phyloP scores from a whole-genome alignment of 2,797 vertebrate genomes.

The Decapterus maruadsi region DNA sequence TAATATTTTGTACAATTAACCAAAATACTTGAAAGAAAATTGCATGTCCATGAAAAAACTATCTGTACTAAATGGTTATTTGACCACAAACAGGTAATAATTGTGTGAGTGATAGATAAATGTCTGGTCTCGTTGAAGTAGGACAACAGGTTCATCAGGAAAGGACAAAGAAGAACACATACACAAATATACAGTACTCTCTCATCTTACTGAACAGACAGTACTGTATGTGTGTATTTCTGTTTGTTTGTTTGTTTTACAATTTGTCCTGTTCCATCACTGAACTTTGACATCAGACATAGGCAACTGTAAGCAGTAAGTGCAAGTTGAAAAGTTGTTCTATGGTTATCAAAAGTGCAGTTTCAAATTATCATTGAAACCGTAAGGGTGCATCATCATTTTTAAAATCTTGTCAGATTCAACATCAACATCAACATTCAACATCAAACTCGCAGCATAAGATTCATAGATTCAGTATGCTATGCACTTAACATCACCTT shows the following conservation, averaged over 20 bases:
- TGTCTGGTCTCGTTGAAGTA: constrained; percentile 61
- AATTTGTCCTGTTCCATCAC: neutral
- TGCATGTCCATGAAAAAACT: too few relatives aligned
- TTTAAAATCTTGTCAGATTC: neutral
- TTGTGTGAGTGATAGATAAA: constrained; percentile 33
- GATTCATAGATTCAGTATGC: neutral
- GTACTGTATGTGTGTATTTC: neutral
- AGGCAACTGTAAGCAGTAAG: too few relatives aligned
- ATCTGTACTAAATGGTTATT: too few relatives aligned
- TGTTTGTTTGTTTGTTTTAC: neutral
- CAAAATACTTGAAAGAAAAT: too few relatives aligned
- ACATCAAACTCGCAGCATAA: neutral
- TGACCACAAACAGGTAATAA: too few relatives aligned
- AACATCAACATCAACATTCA: neutral
- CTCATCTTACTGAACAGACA: constrained; percentile 3
- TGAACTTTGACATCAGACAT: neutral
- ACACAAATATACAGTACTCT: neutral
- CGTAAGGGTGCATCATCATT: neutral
- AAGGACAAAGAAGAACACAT: neutral
- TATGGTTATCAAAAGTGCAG: neutral
- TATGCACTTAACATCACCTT: neutral
- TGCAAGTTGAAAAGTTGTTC: neutral
- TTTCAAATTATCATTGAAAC: neutral
- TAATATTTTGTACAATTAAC: too few relatives aligned
- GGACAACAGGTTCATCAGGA: constrained; percentile 48